Conservation (phyloP, 2,113 vertebrate genomes). For the Hippocampus barbouri region DNA sequence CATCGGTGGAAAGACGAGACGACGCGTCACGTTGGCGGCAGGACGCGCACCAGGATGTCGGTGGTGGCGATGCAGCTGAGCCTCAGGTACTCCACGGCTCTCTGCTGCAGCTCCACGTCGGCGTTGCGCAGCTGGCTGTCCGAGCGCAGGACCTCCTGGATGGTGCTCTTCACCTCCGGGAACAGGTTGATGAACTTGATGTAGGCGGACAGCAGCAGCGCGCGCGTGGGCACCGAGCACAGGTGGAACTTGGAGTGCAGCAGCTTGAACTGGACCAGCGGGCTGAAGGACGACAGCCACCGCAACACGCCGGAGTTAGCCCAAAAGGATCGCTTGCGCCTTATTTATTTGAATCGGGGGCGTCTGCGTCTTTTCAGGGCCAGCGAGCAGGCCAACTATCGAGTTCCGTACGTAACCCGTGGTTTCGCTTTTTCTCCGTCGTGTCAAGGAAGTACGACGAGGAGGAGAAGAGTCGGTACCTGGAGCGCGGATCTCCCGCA, state of each 20-base stretch:
- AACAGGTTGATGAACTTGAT: conserved; percentile 96
- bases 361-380: no score
- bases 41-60: conserved; percentile 77
- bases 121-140: conserved; percentile 92
- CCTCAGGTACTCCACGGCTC: conserved; percentile 89
- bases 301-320: no score
- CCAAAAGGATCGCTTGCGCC: no score
- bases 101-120: conserved; percentile 89
- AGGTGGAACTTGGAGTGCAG: conserved; percentile 92
- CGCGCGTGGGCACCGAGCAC: conserved; percentile 86
- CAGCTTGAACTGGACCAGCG: conserved; percentile 88
- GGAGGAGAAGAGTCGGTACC: conserved; percentile 57
- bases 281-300: conserved; percentile 56
- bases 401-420: no score
- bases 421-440: no score
- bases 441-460: no score
- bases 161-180: conserved; percentile 90
- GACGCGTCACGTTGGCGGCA: no score
- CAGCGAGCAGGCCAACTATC: no score
- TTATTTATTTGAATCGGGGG: no score
- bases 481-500: conserved; percentile 89
- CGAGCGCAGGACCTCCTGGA: conserved; percentile 87
- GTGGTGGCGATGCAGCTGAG: conserved; percentile 91
- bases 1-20: no score
- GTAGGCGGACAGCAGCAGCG: conserved; percentile 87